Conservation (phyloP, 1,140 invertebrate species). For the Aphis craccivora region DNA sequence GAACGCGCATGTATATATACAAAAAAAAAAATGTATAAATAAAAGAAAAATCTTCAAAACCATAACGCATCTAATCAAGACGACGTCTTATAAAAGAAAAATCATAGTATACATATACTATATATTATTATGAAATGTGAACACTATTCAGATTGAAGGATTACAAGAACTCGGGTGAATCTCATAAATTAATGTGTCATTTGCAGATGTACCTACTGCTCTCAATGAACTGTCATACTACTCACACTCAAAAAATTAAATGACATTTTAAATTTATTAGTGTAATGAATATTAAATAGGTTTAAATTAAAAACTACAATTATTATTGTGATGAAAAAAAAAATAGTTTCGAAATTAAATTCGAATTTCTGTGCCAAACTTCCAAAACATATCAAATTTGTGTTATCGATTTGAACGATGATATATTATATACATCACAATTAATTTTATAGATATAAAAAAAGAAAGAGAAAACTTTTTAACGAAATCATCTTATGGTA, state of each 20-base stretch:
- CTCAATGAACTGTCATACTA: background rate
- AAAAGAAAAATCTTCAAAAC: background rate
- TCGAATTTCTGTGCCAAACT: background rate
- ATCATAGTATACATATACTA: background rate
- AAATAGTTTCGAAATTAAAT: background rate
- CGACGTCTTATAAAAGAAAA: background rate
- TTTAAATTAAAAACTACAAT: background rate
- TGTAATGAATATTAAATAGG: background rate
- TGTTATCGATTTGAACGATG: background rate
- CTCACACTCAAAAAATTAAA: background rate
- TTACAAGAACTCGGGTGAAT: background rate
- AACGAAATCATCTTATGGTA: background rate
- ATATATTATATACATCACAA: background rate
- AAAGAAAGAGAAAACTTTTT: background rate
- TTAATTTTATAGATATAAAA: background rate
- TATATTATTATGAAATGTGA: background rate
- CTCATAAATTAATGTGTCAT: constrained; percentile 11
- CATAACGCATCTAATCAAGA: background rate
- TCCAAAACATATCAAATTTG: background rate
- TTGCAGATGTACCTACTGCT: background rate
- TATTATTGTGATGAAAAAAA: background rate
- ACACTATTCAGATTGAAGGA: background rate
- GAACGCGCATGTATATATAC: background rate
- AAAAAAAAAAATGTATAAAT: background rate
- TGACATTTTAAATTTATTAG: background rate